phyloP scores from a whole-genome alignment of 2,113 vertebrate species.

The Carassius carassius region DNA sequence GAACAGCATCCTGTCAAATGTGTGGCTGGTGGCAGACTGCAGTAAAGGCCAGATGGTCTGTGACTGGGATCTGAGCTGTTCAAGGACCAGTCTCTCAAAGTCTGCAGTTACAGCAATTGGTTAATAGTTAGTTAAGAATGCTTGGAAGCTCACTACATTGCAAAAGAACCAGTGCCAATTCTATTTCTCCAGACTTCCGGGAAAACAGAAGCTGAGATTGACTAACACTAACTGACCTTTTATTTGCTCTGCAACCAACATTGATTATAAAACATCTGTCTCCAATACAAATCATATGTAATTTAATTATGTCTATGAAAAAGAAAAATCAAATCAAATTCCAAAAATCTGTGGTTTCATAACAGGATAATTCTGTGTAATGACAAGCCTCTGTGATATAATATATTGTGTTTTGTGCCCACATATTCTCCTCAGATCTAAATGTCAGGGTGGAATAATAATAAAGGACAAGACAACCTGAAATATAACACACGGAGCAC shows the following conservation, averaged over 20 bases:
- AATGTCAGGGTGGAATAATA: constrained; percentile 27
- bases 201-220: neutral
- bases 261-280: neutral
- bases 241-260: neutral
- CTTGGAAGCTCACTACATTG: neutral
- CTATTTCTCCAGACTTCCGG: neutral
- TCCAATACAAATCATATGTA: neutral
- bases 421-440: constrained; percentile 14
- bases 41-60: constrained; percentile 11
- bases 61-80: neutral
- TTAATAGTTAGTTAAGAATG: neutral
- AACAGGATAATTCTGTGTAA: constrained; percentile 4
- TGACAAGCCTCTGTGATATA: constrained; percentile 6
- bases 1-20: constrained; percentile 2
- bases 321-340: neutral
- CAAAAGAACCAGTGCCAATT: neutral
- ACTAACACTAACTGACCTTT: constrained; percentile 1
- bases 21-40: constrained; percentile 11
- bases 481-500: neutral
- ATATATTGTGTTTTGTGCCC: constrained; percentile 8
- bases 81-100: constrained; percentile 6
- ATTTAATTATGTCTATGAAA: neutral
- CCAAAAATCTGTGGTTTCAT: neutral
- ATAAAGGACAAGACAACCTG: constrained; percentile 2
- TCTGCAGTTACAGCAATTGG: neutral